Evolutionary conservation across 1,140 invertebrate genomes (phyloP).

Genomic region (Ostrea denselamellosa): DNA sequence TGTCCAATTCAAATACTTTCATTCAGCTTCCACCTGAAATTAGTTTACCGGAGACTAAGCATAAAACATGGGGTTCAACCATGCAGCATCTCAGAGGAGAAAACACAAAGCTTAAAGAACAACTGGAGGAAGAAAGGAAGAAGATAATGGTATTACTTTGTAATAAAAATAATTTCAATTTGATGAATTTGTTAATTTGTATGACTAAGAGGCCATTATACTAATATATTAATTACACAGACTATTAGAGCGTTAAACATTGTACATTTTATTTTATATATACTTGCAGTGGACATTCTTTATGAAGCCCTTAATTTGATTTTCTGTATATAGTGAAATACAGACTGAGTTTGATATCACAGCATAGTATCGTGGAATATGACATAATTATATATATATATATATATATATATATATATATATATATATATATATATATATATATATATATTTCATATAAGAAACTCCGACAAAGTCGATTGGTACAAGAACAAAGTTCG

Average conservation of each 20-base stretch:
- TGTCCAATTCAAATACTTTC: not conserved
- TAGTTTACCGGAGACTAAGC: not conserved
- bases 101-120: not conserved
- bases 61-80: not conserved
- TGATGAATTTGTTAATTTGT: not conserved
- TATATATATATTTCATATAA: not conserved
- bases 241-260: too few relatives aligned
- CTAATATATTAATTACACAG: too few relatives aligned
- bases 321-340: too few relatives aligned
- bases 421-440: too few relatives aligned
- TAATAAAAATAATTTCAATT: not conserved
- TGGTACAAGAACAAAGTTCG: not conserved
- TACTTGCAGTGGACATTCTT: too few relatives aligned
- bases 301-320: too few relatives aligned
- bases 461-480: not conserved
- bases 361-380: too few relatives aligned
- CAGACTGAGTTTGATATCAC: too few relatives aligned
- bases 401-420: too few relatives aligned
- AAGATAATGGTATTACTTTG: not conserved
- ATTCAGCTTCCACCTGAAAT: slow-evolving; percentile 12
- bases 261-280: too few relatives aligned
- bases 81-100: slow-evolving; percentile 1
- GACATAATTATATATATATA: too few relatives aligned
- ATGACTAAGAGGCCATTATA: not conserved
- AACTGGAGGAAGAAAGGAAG: not conserved